Base-by-base conservation (phyloP, 2,888 invertebrate species). In the Poecilobothrus nobilitatus region DNA sequence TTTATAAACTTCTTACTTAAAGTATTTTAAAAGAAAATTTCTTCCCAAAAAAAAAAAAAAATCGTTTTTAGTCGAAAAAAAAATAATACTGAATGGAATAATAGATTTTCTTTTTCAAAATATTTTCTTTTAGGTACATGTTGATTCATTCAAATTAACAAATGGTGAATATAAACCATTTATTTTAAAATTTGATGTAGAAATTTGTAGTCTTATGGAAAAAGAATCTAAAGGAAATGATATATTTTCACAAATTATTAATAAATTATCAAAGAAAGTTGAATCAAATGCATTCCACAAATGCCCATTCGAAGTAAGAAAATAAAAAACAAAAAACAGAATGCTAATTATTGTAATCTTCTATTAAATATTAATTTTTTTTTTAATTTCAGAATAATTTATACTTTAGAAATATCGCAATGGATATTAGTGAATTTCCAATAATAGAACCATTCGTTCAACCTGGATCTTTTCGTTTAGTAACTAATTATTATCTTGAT, bases 101-200 rank as follows among this genome's bases (percentile, higher is more conserved):
- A n/a, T n/a, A n/a, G n/a, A n/a, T n/a, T n/a, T n/a, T n/a, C 2
- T 37, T 10, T 37, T 8, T 37, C 12, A 4, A 37, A 5, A 5
- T 37, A 10, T 37, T 37, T 37, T 10, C 37, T 53, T 53, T 53
- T 15, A 53, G 53, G 2, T n/a, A 18, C 53, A n/a, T 53, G 1
- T 53, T 53, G 53, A 53, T 15, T 15, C 53, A 9, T 53, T 53
- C 15, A 15, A 53, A 18, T 18, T 53, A 53, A 53, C 15, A 53
- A 53, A 53, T 53, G 53, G 53, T 53, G 53, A 53, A 53, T 53
- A 53, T 18, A 53, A 53, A 53, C 53, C 53, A 53, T 53, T 12
- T 53, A 2, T 53, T 18, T 12, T 53, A 12, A 53, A 53, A 53
- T 53, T 53, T 53, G 53, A 53, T 53, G 1, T 53, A 2, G 53